phyloP scores from a whole-genome alignment of 2,888 invertebrate species.

The Xestoiulus laeticollis region DNA sequence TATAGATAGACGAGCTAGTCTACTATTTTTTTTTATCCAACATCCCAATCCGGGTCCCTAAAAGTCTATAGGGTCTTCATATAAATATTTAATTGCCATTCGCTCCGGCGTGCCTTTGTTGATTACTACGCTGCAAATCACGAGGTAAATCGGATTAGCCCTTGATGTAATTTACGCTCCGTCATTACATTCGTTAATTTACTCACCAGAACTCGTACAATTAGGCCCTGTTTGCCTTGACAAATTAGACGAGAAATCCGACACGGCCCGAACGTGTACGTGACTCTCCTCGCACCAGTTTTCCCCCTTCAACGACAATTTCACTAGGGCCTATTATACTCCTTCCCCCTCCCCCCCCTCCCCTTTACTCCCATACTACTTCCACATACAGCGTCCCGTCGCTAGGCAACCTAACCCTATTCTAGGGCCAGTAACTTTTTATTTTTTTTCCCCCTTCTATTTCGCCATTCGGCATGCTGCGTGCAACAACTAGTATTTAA shows the following conservation, averaged over 20 bases:
- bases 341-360: background rate
- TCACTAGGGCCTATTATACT: background rate
- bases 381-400: background rate
- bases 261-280: slow-evolving; percentile 46
- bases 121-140: slow-evolving; percentile 50
- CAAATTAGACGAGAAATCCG: slow-evolving; percentile 51
- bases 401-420: slow-evolving; percentile 5
- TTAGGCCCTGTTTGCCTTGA: slow-evolving; percentile 48
- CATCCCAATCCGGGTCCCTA: slow-evolving; percentile 16
- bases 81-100: slow-evolving; percentile 51
- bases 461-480: background rate
- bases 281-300: slow-evolving; percentile 15
- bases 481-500: background rate
- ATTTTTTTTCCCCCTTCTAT: too few relatives aligned
- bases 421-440: background rate
- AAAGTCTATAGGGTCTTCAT: slow-evolving; percentile 40
- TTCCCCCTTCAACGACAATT: background rate
- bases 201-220: slow-evolving; percentile 51
- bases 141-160: slow-evolving; percentile 49
- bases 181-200: slow-evolving; percentile 52
- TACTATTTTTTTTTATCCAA: background rate
- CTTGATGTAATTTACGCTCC: slow-evolving; percentile 52
- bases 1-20: background rate
- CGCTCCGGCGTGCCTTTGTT: slow-evolving; percentile 49
- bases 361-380: background rate